phyloP scores from a whole-genome alignment of 2,888 invertebrate genomes.

The Willowsia nigromaculata region DNA sequence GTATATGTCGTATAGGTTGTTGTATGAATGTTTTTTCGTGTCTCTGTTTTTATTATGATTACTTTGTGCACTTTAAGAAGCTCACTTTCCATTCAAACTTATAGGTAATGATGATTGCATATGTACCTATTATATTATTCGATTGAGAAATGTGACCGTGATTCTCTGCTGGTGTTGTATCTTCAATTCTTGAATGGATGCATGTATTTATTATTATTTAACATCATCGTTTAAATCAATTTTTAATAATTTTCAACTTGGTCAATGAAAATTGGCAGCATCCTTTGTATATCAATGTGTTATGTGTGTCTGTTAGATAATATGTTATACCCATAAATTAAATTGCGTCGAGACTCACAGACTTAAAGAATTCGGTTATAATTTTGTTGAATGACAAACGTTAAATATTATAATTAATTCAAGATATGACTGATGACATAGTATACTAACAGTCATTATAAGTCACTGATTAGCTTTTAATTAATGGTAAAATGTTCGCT shows the following conservation, averaged over 20 bases:
- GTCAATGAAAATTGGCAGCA: slow-evolving; percentile 39
- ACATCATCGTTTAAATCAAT: slow-evolving; percentile 32
- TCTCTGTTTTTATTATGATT: background rate
- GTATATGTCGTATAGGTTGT: background rate
- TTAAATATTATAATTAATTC: background rate
- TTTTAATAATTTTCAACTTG: slow-evolving; percentile 49
- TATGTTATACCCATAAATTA: slow-evolving; percentile 1
- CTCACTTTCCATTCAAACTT: background rate
- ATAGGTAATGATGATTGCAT: background rate
- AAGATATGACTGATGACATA: background rate
- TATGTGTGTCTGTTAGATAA: too few relatives aligned
- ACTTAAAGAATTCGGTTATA: background rate
- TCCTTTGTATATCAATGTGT: background rate
- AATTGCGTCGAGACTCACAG: background rate
- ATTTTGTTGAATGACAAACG: slow-evolving; percentile 10
- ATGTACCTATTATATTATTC: slow-evolving; percentile 10
- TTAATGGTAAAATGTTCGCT: background rate
- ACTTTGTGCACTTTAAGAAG: background rate
- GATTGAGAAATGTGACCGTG: slow-evolving; percentile 6
- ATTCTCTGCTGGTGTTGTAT: slow-evolving; percentile 36
- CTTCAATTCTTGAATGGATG: too few relatives aligned
- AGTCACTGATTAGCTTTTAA: slow-evolving; percentile 1
- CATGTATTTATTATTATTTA: slow-evolving; percentile 27
- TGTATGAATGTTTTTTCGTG: too few relatives aligned
- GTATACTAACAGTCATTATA: background rate